Conservation (phyloP, 2,113 vertebrate species). For the Campylomormyrus tamandua region DNA sequence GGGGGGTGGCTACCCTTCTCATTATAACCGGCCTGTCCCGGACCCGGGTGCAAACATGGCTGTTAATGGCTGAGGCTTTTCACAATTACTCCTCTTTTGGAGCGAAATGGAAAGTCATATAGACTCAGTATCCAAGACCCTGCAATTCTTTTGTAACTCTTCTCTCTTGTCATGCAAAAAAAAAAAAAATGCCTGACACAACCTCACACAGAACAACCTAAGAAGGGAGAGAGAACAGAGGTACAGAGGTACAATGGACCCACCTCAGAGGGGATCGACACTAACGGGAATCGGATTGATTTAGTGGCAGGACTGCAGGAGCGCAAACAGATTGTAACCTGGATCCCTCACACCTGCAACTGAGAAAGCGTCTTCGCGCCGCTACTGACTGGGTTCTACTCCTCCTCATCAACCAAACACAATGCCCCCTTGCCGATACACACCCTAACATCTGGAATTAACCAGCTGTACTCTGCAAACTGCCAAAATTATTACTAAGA, state of each 20-base stretch:
- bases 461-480: neutral
- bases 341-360: neutral
- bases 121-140: conserved; percentile 62
- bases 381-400: neutral
- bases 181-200: conserved; percentile 28
- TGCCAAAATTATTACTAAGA: neutral
- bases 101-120: conserved; percentile 54
- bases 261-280: neutral
- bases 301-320: conserved; percentile 14
- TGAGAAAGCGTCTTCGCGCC: conserved; percentile 9
- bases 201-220: conserved; percentile 16
- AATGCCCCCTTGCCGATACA: neutral
- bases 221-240: neutral
- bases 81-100: conserved; percentile 69
- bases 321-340: conserved; percentile 18
- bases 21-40: conserved; percentile 54
- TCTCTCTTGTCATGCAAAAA: conserved; percentile 63
- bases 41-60: conserved; percentile 63
- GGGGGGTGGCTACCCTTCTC: conserved; percentile 49
- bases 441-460: neutral
- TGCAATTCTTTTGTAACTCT: conserved; percentile 46
- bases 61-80: conserved; percentile 65
- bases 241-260: neutral
- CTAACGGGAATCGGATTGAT: neutral
- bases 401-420: neutral